Conservation (phyloP, 1,140 invertebrate genomes). For the Copidosoma floridanum region DNA sequence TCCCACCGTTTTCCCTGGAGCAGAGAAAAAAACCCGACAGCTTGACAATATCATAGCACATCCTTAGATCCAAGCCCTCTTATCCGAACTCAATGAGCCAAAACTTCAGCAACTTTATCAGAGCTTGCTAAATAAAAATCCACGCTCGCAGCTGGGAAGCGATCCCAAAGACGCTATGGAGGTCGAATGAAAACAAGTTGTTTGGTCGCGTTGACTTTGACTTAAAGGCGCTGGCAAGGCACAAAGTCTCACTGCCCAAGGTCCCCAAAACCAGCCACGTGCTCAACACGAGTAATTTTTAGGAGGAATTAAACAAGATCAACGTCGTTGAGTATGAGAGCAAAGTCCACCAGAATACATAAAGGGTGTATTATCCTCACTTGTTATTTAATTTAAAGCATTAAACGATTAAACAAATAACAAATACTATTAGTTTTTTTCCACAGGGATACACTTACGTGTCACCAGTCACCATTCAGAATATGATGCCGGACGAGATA, state of each 20-base stretch:
- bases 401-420: too few relatives aligned
- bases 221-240: slow-evolving; percentile 74
- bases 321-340: too few relatives aligned
- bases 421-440: too few relatives aligned
- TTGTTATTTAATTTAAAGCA: too few relatives aligned
- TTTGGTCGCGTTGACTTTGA: slow-evolving; percentile 64
- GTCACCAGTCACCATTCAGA: too few relatives aligned
- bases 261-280: slow-evolving; percentile 78
- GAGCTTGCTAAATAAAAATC: slow-evolving; percentile 84
- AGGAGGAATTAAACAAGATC: slow-evolving; percentile 92
- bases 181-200: slow-evolving; percentile 82
- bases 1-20: too few relatives aligned
- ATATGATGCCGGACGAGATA: too few relatives aligned
- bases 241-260: slow-evolving; percentile 78
- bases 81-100: slow-evolving; percentile 72
- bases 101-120: slow-evolving; percentile 67
- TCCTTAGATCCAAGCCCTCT: slow-evolving; percentile 83
- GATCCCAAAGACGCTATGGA: slow-evolving; percentile 77
- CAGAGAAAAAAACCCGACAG: too few relatives aligned
- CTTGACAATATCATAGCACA: too few relatives aligned
- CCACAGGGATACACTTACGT: too few relatives aligned
- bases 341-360: too few relatives aligned
- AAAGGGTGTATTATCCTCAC: too few relatives aligned
- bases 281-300: slow-evolving; percentile 93
- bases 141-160: slow-evolving; percentile 79